Evolutionary conservation across 2,888 invertebrate species (phyloP).

Genomic region (Agrotis ipsilon): DNA sequence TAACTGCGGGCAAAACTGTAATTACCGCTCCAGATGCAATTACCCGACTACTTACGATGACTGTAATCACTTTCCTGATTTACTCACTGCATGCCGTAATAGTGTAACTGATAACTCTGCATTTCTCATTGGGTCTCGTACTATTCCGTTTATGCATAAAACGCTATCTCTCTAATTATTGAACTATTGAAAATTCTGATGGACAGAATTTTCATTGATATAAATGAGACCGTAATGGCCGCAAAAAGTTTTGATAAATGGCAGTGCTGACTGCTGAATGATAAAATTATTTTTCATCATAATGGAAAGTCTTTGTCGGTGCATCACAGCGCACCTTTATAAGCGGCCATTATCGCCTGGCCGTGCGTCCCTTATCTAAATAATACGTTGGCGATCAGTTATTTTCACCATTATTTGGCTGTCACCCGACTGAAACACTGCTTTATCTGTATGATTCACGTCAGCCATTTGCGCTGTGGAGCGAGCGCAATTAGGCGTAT

Average conservation of each 20-base stretch:
- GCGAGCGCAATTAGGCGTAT: conserved; percentile 53
- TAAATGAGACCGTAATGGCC: conserved; percentile 40
- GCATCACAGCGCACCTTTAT: conserved; percentile 71
- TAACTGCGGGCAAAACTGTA: conserved; percentile 50
- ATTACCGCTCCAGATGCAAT: conserved; percentile 56
- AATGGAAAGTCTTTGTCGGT: conserved; percentile 62
- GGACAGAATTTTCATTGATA: conserved; percentile 38
- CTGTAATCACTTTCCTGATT: conserved; percentile 60
- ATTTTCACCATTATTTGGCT: conserved; percentile 78
- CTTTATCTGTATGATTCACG: conserved; percentile 70
- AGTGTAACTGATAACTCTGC: conserved; percentile 48
- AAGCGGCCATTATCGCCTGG: conserved; percentile 75
- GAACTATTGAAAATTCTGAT: conserved; percentile 28
- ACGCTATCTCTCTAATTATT: conserved; percentile 1
- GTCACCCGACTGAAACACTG: conserved; percentile 71
- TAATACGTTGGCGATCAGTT: conserved; percentile 75
- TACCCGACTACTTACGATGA: conserved; percentile 56
- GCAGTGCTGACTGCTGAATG: conserved; percentile 34
- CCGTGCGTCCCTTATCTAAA: conserved; percentile 79
- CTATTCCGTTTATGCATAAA: conserved; percentile 33
- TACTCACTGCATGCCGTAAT: conserved; percentile 51
- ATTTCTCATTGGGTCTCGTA: conserved; percentile 28
- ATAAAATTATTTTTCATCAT: conserved; percentile 63
- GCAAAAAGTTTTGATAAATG: conserved; percentile 49
- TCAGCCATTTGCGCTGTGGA: conserved; percentile 55